Evolutionary conservation across 2,113 vertebrate species (phyloP), one percentile per base, ranked within the genome.

Genomic region (Lates calcarifer): DNA sequence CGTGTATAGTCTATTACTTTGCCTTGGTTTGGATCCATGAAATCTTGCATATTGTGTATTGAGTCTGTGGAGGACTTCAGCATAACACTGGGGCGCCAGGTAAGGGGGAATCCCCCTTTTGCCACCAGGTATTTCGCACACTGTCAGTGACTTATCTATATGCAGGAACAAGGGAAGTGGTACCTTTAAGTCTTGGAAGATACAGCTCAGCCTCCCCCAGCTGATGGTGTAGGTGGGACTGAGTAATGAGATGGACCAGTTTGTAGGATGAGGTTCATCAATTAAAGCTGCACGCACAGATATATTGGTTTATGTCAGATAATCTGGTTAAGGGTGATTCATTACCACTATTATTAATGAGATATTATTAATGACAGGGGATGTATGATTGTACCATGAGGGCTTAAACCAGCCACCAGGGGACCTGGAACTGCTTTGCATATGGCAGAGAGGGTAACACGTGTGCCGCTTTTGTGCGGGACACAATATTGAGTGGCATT

Each of bases 401-500:
- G 39, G 55, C 15, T 79, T 56, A 64, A 84, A 51, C 71, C 35
- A 33, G 49, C 26, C 61, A 45, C 8, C 70, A 28, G 58, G 81
- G 73, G 78, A 80, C 51, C 13, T 1, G 13, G 14, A 15, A 4
- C 49, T 73, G 75, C 70, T 85, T 45, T 84, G 69, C 86, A 85
- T 90, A 62, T 73, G 79, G 76, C 83, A 43, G 45, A 43, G 45
- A 75, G 68, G 53, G 51, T 77, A 69, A 81, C 79, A 67, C 37
- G 11, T 56, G 67, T 65, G 67, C 69, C 24, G 68, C 79, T 74
- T 91, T 89, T 90, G 87, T 90, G 26, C 22, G 1, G 57, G 26
- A 17, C 67, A 90, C 83, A 90, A 92, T 74, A 70, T 75, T 69
- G 82, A 90, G 79, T 91, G 91, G 89, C 92, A 94, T 93, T 92